A percentile compares a stretch with the other conserved stretches of the same genome.
These are phyloP conservation scores for Pelmatolapia mariae DNA, from an alignment of 2,113 vertebrate genomes.

Conservation along the genomic window DNA sequence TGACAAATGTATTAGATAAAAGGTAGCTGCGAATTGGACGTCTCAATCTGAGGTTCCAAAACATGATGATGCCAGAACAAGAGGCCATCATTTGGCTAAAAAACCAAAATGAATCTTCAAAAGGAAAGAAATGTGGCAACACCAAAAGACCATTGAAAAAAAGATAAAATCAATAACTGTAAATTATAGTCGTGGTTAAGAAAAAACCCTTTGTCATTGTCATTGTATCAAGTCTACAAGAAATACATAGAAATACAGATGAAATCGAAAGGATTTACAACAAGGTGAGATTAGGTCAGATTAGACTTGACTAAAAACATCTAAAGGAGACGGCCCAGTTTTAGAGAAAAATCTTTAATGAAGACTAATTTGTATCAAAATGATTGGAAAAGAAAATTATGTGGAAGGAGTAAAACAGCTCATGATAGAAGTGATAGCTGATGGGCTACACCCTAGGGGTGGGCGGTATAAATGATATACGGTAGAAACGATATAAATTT, in stretches of 20 bases:
- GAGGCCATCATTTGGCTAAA: background rate
- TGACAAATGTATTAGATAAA: background rate
- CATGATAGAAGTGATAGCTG: rapidly evolving
- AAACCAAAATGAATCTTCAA: background rate
- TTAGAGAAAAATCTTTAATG: background rate
- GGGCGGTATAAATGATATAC: too few species aligned
- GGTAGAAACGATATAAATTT: too few species aligned
- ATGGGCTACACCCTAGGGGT: background rate
- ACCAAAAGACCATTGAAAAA: background rate
- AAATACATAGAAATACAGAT: background rate
- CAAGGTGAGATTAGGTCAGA: background rate
- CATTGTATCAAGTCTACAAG: background rate
- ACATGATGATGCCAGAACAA: background rate
- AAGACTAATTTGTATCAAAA: background rate
- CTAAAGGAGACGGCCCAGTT: background rate
- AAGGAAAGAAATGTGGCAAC: background rate
- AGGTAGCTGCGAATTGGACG: background rate
- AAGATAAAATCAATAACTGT: background rate
- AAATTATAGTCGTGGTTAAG: background rate
- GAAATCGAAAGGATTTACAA: background rate
- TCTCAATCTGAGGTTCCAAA: background rate
- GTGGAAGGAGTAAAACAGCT: rapidly evolving
- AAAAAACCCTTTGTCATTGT: background rate
- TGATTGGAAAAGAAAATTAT: background rate
- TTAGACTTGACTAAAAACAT: background rate